Evolutionary conservation across 2,797 vertebrate species (phyloP).

Genomic region (Anabacerthia variegaticeps): DNA sequence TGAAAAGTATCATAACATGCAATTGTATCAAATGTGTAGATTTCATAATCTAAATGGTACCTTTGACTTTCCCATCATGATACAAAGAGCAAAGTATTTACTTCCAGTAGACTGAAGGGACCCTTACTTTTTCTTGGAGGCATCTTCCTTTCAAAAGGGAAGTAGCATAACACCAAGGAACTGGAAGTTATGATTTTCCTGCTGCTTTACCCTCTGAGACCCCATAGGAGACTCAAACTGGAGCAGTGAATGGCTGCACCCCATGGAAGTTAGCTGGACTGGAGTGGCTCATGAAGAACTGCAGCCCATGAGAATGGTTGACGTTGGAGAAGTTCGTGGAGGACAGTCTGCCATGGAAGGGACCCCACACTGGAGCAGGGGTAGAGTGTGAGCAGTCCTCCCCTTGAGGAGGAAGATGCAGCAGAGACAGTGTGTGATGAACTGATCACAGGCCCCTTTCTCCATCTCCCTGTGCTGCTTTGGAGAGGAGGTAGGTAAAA

Average conservation of each 20-base stretch:
- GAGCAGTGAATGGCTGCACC: background rate
- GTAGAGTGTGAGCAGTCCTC: background rate
- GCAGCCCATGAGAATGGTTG: background rate
- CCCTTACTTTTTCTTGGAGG: background rate
- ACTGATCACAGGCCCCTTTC: background rate
- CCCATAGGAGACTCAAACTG: background rate
- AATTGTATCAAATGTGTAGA: background rate
- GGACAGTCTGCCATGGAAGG: background rate
- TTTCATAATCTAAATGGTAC: background rate
- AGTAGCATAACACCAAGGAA: background rate
- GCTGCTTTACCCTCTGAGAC: background rate
- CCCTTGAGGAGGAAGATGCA: background rate
- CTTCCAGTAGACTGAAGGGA: background rate
- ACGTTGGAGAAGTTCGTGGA: background rate
- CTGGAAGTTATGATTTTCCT: background rate
- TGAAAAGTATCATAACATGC: fast-evolving
- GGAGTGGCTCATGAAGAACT: background rate
- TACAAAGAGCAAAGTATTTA: background rate
- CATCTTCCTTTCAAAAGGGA: background rate
- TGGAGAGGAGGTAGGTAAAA: background rate
- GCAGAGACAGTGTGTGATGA: fast-evolving
- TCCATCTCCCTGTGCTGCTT: background rate
- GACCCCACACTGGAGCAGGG: background rate
- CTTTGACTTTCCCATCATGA: background rate
- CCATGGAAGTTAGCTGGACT: no score